Evolutionary conservation across 2,113 vertebrate species (phyloP).

Genomic region (Saccopteryx leptura): DNA sequence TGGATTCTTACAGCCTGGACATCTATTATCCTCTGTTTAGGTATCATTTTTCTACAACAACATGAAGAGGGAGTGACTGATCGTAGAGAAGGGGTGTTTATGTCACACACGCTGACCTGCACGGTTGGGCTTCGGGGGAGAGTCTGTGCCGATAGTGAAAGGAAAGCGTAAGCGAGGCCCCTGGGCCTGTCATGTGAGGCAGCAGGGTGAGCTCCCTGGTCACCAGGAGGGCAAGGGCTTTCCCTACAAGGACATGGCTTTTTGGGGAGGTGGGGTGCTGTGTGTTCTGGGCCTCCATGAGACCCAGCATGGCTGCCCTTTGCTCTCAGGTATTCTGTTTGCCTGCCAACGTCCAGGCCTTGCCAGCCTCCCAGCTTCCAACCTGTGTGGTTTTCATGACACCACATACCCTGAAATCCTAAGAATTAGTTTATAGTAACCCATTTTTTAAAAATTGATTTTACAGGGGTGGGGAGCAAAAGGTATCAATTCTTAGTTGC

Average conservation of each 20-base stretch:
- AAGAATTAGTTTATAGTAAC: not conserved
- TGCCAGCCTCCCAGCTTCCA: fast-evolving
- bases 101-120: fast-evolving
- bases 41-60: too few species aligned
- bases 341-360: not conserved
- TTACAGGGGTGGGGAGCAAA: too few species aligned
- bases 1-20: too few species aligned
- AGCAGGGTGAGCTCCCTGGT: not conserved
- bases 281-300: not conserved
- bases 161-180: not conserved
- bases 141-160: not conserved
- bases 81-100: fast-evolving
- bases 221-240: too few species aligned
- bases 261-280: too few species aligned
- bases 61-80: not conserved
- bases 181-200: not conserved
- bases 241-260: too few species aligned
- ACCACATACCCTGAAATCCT: not conserved
- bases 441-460: too few species aligned
- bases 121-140: not conserved
- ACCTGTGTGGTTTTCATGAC: not conserved
- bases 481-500: too few species aligned
- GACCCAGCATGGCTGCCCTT: not conserved
- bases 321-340: not conserved
- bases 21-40: too few species aligned